Evolutionary conservation across 2,888 invertebrate species (phyloP), one percentile per base, ranked within the genome.

Genomic region (Pogonocherus hispidulus): DNA sequence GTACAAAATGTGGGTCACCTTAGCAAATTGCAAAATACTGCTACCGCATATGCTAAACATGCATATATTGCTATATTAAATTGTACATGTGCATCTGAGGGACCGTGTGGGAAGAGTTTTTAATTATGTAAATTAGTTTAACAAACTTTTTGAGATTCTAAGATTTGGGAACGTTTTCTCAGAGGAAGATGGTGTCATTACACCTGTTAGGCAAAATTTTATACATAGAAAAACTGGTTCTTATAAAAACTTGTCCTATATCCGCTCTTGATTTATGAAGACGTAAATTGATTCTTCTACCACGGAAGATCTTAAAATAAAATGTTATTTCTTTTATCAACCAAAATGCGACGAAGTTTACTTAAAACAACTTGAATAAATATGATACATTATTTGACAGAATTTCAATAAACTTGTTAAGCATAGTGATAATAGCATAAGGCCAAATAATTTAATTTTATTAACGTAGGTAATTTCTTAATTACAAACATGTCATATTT

Each of bases 241-340:
- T 41, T n/a, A 16, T 16, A 41, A 41, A 41, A 41, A 41, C 41
- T 41, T 41, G 41, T 41, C n/a, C n/a, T 16, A 41, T 41, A 41
- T 41, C n/a, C 41, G n/a, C 2, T 41, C n/a, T 41, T 27, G 27
- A 27, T 27, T 8, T 27, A 27, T 5, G 27, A 27, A n/a, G 32
- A 32, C 8, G 32, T 0, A 41, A 41, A 41, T 14, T 14, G 2
- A 8, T 41, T 16, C 14, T 5, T n/a, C 11, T n/a, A 0, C 41
- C 9, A 11, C 11, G 8, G 8, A 41, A 3, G 14, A 14, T 14
- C 14, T 41, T 14, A 5, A 41, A 41, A 41, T 16, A 41, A 41
- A 16, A 41, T 41, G 9, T 32, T 3, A 14, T 2, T 14, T 5
- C 16, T 14, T 41, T 9, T 41, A 14, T 41, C 3, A 5, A 27